Conservation (phyloP, 1,140 invertebrate genomes). For the Eriosoma lanigerum region DNA sequence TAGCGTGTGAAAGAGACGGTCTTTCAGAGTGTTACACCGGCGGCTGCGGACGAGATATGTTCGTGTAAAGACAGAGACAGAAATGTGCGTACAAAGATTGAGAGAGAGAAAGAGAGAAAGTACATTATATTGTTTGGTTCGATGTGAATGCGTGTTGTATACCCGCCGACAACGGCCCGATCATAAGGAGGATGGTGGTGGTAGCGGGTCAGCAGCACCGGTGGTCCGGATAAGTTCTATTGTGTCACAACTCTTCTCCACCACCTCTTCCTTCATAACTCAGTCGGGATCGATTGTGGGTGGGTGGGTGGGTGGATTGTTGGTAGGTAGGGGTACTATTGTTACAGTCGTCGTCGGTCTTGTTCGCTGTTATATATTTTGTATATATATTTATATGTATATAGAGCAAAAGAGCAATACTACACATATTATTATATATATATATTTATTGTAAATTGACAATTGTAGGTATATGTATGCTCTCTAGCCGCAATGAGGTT, state of each 20-base stretch:
- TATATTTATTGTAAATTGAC: too few relatives aligned
- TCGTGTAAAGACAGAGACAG: background rate
- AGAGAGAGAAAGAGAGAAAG: background rate
- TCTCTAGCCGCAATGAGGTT: too few relatives aligned
- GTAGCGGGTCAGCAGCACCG: background rate
- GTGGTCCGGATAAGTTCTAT: conserved; percentile 49
- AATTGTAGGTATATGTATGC: too few relatives aligned
- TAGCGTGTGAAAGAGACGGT: conserved; percentile 27
- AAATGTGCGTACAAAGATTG: too few relatives aligned
- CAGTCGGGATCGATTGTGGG: background rate
- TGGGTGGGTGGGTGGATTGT: background rate
- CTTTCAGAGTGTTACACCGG: background rate
- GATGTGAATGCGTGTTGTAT: background rate
- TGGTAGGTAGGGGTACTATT: background rate
- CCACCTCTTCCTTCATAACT: background rate
- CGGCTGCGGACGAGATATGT: background rate
- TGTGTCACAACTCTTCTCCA: conserved; percentile 36
- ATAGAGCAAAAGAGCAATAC: too few relatives aligned
- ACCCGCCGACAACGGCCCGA: background rate
- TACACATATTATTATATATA: too few relatives aligned
- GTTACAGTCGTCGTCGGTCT: conserved; percentile 41
- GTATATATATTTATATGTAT: too few relatives aligned
- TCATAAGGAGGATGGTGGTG: background rate
- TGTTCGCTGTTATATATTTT: background rate
- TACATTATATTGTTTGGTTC: conserved; percentile 27